These are phyloP conservation scores for Diplosoma virens DNA, from an alignment of 23 tunicate species.

Conservation along the genomic window DNA sequence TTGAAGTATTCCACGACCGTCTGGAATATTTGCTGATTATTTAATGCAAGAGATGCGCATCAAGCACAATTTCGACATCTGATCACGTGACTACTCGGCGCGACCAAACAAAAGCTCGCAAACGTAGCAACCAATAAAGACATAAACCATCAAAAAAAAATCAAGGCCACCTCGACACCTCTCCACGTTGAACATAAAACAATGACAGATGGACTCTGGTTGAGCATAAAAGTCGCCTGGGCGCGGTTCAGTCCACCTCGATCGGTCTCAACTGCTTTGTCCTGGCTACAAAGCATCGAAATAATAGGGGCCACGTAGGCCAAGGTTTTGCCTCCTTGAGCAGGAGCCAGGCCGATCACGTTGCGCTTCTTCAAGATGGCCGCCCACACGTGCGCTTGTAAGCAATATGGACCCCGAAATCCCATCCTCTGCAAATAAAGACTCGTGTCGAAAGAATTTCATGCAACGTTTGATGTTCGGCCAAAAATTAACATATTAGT, in stretches of 20 bases:
- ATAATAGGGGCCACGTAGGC: slow-evolving; percentile 69
- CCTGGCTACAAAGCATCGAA: slow-evolving; percentile 20
- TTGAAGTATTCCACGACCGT: slow-evolving; percentile 22
- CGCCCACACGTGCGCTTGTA: slow-evolving; percentile 78
- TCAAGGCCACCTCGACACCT: slow-evolving; percentile 31
- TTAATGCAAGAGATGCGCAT: not conserved
- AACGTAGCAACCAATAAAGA: not conserved
- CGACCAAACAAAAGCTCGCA: too few species aligned
- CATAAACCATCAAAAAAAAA: not conserved
- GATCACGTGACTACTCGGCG: too few species aligned
- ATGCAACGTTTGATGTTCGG: too few species aligned
- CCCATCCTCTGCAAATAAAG: slow-evolving; percentile 5
- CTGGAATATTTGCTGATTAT: slow-evolving; percentile 3
- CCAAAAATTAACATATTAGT: too few species aligned
- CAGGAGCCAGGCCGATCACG: slow-evolving; percentile 64
- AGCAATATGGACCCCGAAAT: slow-evolving; percentile 52
- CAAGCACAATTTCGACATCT: too few species aligned
- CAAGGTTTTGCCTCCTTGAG: slow-evolving; percentile 76
- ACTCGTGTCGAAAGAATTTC: too few species aligned
- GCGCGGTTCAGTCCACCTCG: not conserved
- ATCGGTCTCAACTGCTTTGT: not conserved
- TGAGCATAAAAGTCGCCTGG: not conserved
- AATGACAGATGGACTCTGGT: slow-evolving; percentile 29
- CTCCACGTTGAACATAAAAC: slow-evolving; percentile 60
- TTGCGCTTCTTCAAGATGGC: slow-evolving; percentile 47